Evolutionary conservation across 2,888 invertebrate species (phyloP).

Genomic region (Sphaerophoria taeniata): DNA sequence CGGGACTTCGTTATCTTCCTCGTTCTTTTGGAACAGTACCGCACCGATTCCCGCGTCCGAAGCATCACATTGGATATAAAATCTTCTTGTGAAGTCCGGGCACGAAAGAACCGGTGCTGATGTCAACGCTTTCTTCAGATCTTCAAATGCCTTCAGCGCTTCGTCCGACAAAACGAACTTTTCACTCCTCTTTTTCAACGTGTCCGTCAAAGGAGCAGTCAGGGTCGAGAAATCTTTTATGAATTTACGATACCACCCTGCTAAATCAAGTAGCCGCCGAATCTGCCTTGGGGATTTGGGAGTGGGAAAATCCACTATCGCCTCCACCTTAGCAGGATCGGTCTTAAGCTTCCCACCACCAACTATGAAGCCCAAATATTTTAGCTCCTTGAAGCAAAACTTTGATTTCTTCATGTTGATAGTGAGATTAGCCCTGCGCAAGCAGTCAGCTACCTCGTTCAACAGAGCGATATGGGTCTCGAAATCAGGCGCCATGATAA

Average conservation of each 20-base stretch:
- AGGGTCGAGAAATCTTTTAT: not conserved
- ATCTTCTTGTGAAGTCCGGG: too few species aligned
- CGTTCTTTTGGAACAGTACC: too few species aligned
- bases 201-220: not conserved
- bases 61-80: too few species aligned
- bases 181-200: not conserved
- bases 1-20: too few species aligned
- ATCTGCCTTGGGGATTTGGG: not conserved
- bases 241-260: too few species aligned
- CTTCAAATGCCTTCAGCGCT: not conserved
- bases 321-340: too few species aligned
- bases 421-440: not conserved
- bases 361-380: slow-evolving; percentile 7
- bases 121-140: not conserved
- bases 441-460: not conserved
- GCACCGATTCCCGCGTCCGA: too few species aligned
- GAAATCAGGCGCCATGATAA: not conserved
- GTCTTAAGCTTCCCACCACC: not conserved
- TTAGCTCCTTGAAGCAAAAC: not conserved
- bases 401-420: slow-evolving; percentile 2
- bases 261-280: not conserved
- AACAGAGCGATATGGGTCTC: not conserved
- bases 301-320: too few species aligned
- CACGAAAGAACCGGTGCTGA: too few species aligned
- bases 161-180: too few species aligned